A percentile compares a stretch with the other conserved stretches of the same genome.
phyloP scores from a whole-genome alignment of 2,888 invertebrate species.

The Ophioninae sp. region DNA sequence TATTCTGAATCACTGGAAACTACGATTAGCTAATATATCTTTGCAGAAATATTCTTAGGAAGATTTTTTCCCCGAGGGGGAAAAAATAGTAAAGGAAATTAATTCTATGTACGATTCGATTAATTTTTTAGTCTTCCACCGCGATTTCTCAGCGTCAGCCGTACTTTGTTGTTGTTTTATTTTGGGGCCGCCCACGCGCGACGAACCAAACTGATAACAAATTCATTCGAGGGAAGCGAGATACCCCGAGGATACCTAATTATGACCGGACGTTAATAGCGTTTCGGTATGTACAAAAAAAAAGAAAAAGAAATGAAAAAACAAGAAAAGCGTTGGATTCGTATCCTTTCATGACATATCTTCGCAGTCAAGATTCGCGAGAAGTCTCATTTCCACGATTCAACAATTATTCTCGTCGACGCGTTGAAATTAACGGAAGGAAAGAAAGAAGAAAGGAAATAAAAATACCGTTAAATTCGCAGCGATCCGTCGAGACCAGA shows the following conservation, averaged over 20 bases:
- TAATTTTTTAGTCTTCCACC: constrained; percentile 42
- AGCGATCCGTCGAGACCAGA: background rate
- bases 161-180: constrained; percentile 17
- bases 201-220: constrained; percentile 6
- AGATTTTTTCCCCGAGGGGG: background rate
- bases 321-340: constrained; percentile 18
- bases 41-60: constrained; percentile 1
- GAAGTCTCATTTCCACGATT: constrained; percentile 20
- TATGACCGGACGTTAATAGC: constrained; percentile 12
- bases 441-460: constrained; percentile 11
- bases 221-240: constrained; percentile 7
- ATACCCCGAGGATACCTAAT: constrained; percentile 14
- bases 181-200: background rate
- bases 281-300: background rate
- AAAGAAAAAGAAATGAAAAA: constrained; percentile 12
- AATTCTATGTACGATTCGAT: constrained; percentile 25
- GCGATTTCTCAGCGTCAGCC: constrained; percentile 18
- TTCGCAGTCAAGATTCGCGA: constrained; percentile 29
- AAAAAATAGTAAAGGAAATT: constrained; percentile 21
- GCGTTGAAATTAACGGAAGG: background rate
- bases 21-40: constrained; percentile 22
- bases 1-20: background rate
- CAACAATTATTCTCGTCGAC: background rate
- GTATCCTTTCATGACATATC: constrained; percentile 50
- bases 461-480: constrained; percentile 13